These are phyloP conservation scores for Chrysolina oricalcia DNA, from an alignment of 2,888 invertebrate species.

Conservation along the genomic window DNA sequence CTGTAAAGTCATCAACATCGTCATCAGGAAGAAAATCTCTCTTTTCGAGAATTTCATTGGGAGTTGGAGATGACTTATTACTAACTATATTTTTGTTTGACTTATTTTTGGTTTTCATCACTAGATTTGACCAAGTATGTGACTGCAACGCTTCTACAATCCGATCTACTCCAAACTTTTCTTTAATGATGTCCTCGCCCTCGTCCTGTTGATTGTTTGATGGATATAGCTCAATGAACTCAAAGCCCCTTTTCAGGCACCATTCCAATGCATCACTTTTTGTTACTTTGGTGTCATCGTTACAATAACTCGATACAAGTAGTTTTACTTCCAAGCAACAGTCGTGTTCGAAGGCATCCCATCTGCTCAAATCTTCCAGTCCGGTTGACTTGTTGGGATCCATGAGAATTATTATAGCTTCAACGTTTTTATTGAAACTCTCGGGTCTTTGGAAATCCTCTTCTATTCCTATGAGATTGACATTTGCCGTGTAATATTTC, in stretches of 20 bases:
- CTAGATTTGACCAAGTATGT: conserved; percentile 82
- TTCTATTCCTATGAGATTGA: conserved; percentile 75
- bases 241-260: conserved; percentile 81
- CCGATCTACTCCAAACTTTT: conserved; percentile 79
- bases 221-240: conserved; percentile 79
- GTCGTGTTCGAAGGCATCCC: conserved; percentile 63
- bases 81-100: conserved; percentile 34
- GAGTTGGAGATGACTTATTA: conserved; percentile 6
- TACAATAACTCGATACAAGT: conserved; percentile 75
- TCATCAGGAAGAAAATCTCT: conserved; percentile 58
- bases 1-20: conserved; percentile 74
- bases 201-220: conserved; percentile 66
- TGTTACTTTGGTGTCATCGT: conserved; percentile 68
- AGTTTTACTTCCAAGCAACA: conserved; percentile 75
- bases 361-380: conserved; percentile 66
- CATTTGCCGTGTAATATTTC: conserved; percentile 81
- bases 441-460: conserved; percentile 71
- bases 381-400: conserved; percentile 74
- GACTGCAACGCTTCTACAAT: conserved; percentile 82
- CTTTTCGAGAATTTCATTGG: conserved; percentile 29
- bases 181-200: conserved; percentile 73
- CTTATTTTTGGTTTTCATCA: conserved; percentile 73
- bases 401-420: conserved; percentile 79
- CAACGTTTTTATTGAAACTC: conserved; percentile 72
- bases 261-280: conserved; percentile 74